A percentile compares a stretch with the other conserved stretches of the same genome.
Evolutionary conservation across 2,888 invertebrate species (phyloP).

Genomic region (Shargacucullia verbasci): DNA sequence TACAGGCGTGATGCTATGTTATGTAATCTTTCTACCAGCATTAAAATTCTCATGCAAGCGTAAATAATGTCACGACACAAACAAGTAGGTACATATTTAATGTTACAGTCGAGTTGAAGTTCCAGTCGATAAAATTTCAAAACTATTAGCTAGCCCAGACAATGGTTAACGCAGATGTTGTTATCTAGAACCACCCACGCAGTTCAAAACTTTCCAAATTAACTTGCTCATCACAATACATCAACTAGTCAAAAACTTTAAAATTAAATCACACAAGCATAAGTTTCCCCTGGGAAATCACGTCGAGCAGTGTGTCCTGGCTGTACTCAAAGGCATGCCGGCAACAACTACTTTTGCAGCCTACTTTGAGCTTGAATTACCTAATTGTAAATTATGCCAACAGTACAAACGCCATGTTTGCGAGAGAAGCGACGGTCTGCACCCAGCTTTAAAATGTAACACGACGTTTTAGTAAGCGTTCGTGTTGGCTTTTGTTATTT

Average conservation of each 20-base stretch:
- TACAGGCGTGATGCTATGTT: no score
- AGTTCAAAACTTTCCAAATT: conserved; percentile 14
- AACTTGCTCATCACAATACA: conserved; percentile 12
- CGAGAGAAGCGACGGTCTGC: conserved; percentile 28
- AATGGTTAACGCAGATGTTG: no score
- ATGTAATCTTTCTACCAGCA: no score
- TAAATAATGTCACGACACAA: no score
- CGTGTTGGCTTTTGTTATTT: conserved; percentile 28
- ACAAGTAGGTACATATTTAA: no score
- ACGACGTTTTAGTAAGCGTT: conserved; percentile 37
- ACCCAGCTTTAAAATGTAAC: conserved; percentile 43
- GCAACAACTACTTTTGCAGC: conserved; percentile 59
- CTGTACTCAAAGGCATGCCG: conserved; percentile 51
- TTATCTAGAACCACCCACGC: background rate
- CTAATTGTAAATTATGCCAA: conserved; percentile 69
- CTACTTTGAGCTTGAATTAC: conserved; percentile 63
- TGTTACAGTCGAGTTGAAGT: no score
- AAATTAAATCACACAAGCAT: conserved; percentile 20
- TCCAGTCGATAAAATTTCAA: no score
- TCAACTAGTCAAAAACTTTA: conserved; percentile 6
- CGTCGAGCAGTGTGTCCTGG: conserved; percentile 29
- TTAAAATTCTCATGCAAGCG: no score
- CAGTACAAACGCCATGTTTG: conserved; percentile 49
- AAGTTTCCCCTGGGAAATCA: conserved; percentile 36
- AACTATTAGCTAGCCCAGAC: no score